phyloP scores from a whole-genome alignment of 92 coral and sea anemone genomes.

The Phymanthus crucifer region DNA sequence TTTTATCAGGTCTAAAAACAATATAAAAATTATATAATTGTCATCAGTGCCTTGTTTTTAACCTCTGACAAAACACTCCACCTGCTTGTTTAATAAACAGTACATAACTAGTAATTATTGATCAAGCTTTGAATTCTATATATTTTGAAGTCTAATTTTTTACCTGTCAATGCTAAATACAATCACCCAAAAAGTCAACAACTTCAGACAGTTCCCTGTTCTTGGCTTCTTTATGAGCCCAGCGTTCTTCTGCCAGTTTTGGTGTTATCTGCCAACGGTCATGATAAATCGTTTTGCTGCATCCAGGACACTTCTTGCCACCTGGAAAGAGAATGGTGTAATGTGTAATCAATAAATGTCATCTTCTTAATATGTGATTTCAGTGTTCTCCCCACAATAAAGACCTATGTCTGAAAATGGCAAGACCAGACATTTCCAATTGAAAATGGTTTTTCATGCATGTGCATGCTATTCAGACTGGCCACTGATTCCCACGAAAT shows the following conservation, averaged over 20 bases:
- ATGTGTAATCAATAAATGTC: background rate
- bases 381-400: too few species aligned
- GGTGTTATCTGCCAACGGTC: slow-evolving; percentile 96
- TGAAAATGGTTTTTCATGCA: too few species aligned
- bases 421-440: too few species aligned
- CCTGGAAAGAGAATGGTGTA: slow-evolving; percentile 44
- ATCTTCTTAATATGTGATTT: background rate
- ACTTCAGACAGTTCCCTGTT: slow-evolving; percentile 96
- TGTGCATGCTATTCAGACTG: too few species aligned
- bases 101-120: too few species aligned
- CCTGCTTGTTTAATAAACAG: too few species aligned
- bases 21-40: too few species aligned
- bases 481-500: too few species aligned
- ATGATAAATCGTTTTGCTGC: slow-evolving; percentile 81
- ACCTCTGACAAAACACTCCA: too few species aligned
- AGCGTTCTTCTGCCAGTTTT: slow-evolving; percentile 88
- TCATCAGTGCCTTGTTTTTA: too few species aligned
- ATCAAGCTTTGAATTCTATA: background rate
- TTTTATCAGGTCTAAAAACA: too few species aligned
- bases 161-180: slow-evolving; percentile 32
- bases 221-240: slow-evolving; percentile 98
- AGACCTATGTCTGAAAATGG: too few species aligned
- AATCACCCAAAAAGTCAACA: slow-evolving; percentile 92
- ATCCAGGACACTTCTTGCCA: slow-evolving; percentile 92
- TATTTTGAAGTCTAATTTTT: background rate